phyloP scores from a whole-genome alignment of 2,888 invertebrate genomes.

The Nemurella pictetii region DNA sequence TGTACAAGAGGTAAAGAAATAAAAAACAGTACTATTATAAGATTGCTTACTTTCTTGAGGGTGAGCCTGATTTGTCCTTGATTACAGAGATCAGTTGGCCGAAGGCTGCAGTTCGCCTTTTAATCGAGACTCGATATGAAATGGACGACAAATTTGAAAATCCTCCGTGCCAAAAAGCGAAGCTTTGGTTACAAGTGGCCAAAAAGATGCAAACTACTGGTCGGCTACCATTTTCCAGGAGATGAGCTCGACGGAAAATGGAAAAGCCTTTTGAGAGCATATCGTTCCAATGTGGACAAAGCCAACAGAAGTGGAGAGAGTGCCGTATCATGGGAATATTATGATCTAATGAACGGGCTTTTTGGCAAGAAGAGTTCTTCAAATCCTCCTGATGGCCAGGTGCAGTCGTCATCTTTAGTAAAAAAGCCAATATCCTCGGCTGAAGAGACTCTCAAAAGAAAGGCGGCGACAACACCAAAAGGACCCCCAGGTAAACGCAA shows the following conservation, averaged over 20 bases:
- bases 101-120: too few relatives aligned
- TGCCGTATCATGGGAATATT: background rate
- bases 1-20: too few relatives aligned
- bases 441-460: background rate
- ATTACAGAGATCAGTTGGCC: too few relatives aligned
- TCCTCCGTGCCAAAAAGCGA: background rate
- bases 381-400: background rate
- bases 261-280: background rate
- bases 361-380: background rate
- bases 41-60: too few relatives aligned
- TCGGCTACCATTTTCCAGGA: background rate
- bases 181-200: background rate
- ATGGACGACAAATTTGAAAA: background rate
- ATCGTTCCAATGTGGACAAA: background rate
- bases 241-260: background rate
- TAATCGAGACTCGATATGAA: background rate
- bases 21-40: too few relatives aligned
- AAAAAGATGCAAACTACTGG: background rate
- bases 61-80: too few relatives aligned
- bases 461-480: too few relatives aligned
- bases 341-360: background rate
- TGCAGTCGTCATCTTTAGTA: background rate
- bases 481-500: background rate
- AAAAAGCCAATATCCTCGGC: background rate
- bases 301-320: background rate